These are phyloP conservation scores for Epinotia nisella DNA, from an alignment of 2,888 invertebrate species.

Conservation along the genomic window DNA sequence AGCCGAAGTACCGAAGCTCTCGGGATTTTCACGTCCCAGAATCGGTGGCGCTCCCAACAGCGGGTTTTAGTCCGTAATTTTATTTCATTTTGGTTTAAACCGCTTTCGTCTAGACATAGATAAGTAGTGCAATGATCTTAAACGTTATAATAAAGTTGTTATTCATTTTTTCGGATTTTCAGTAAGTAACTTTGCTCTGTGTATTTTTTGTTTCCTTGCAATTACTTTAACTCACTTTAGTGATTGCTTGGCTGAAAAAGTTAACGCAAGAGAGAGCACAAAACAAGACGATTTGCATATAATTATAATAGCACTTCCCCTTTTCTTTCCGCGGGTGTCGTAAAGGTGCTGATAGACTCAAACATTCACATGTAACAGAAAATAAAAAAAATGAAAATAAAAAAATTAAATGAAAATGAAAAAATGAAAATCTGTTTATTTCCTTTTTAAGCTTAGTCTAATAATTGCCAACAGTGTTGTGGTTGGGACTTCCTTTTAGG, in stretches of 20 bases:
- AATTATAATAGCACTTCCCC: too few relatives aligned
- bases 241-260: not conserved
- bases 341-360: too few relatives aligned
- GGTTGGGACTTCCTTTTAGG: too few relatives aligned
- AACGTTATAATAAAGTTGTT: not conserved
- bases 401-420: too few relatives aligned
- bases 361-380: too few relatives aligned
- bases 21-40: not conserved
- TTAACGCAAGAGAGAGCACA: not conserved
- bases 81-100: constrained; percentile 26
- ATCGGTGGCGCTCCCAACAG: not conserved
- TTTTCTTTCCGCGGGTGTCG: too few relatives aligned
- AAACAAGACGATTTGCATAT: too few relatives aligned
- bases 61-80: constrained; percentile 14
- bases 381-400: too few relatives aligned
- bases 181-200: not conserved
- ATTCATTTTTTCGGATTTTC: not conserved
- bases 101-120: constrained; percentile 16
- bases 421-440: too few relatives aligned
- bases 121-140: constrained; percentile 13
- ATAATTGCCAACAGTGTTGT: too few relatives aligned
- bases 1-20: constrained; percentile 3
- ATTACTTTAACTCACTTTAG: not conserved
- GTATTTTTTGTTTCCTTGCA: not conserved
- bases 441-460: too few relatives aligned